phyloP scores from a whole-genome alignment of 2,797 vertebrate species.

The Mus minutoides region DNA sequence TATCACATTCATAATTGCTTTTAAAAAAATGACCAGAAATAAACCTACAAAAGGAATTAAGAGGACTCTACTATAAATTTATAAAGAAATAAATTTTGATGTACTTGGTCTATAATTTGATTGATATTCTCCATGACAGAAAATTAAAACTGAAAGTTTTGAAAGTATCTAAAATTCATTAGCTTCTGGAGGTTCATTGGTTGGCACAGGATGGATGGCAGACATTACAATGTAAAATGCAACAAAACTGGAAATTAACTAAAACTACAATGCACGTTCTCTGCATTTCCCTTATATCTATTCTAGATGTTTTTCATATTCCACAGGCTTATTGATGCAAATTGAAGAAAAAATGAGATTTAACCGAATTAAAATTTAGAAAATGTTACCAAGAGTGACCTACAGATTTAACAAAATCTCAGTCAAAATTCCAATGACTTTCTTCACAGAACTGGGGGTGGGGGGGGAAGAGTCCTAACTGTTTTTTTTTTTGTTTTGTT shows the following conservation, averaged over 20 bases:
- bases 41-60: neutral
- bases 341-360: neutral
- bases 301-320: neutral
- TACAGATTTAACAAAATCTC: neutral
- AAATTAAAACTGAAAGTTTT: conserved; percentile 62
- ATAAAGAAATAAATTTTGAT: neutral
- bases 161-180: conserved; percentile 25
- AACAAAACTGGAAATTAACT: neutral
- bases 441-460: neutral
- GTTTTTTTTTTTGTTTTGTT: too few relatives aligned
- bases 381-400: neutral
- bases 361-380: neutral
- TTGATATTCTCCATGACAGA: conserved; percentile 48
- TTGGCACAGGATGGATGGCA: neutral
- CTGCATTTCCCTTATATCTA: neutral
- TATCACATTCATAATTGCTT: neutral
- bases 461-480: too few relatives aligned
- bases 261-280: neutral
- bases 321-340: neutral
- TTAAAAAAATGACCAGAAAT: neutral
- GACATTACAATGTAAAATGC: neutral
- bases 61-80: neutral
- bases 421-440: neutral
- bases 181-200: neutral
- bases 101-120: conserved; percentile 61